phyloP scores from a whole-genome alignment of 2,113 vertebrate genomes.

The Tragelaphus strepsiceros region DNA sequence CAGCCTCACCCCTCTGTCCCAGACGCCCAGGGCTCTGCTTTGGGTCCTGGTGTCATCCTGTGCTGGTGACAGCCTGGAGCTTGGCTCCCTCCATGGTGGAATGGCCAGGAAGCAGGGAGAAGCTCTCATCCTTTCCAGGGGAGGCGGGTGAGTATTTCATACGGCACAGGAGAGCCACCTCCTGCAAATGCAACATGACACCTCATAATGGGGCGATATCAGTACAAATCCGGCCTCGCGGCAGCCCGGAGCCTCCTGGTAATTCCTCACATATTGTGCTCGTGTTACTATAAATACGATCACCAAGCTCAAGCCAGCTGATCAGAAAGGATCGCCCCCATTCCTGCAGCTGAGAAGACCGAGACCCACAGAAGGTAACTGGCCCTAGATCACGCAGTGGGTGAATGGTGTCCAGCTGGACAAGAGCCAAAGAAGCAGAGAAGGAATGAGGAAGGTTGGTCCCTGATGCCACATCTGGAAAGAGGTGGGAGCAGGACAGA shows the following conservation, averaged over 20 bases:
- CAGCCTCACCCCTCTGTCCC: background rate
- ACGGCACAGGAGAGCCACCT: background rate
- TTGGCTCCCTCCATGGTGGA: background rate
- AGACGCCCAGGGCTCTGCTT: background rate
- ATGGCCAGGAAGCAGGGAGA: background rate
- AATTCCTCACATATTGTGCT: constrained; percentile 42
- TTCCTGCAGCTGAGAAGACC: background rate
- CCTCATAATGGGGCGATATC: background rate
- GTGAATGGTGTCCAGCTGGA: background rate
- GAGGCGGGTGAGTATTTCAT: background rate
- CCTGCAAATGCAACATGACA: constrained; percentile 48
- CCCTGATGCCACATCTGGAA: background rate
- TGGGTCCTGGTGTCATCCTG: background rate
- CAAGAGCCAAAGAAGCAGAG: background rate
- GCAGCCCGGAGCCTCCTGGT: background rate
- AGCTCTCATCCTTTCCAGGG: background rate
- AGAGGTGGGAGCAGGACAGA: background rate
- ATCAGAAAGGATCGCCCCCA: background rate
- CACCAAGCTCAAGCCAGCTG: background rate
- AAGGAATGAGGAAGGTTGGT: background rate
- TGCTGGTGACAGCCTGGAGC: background rate
- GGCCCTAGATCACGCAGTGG: fast-evolving
- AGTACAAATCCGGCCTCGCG: background rate
- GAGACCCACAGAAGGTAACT: background rate
- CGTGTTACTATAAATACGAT: background rate